Conservation (phyloP, 2,797 vertebrate genomes). For the Ispidina picta region DNA sequence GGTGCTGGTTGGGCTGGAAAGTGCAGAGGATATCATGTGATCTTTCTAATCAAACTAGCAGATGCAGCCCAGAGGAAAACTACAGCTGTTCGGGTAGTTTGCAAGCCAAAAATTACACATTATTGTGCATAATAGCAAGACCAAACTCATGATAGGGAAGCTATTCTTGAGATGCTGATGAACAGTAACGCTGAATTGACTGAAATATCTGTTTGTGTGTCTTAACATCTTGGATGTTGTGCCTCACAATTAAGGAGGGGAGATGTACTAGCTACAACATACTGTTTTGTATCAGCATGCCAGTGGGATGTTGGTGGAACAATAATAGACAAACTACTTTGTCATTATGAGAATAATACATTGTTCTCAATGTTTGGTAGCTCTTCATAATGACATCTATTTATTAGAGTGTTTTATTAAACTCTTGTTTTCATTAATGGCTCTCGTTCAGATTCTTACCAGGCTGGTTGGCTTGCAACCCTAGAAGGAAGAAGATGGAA, state of each 20-base stretch:
- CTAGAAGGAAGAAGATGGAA: neutral
- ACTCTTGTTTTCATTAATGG: neutral
- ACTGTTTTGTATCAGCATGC: neutral
- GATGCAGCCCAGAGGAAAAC: neutral
- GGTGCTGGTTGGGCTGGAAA: neutral
- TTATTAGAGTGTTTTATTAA: neutral
- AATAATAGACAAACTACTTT: neutral
- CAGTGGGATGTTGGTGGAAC: neutral
- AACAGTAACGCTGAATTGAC: neutral
- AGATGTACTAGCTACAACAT: neutral
- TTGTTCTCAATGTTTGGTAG: neutral
- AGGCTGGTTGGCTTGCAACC: neutral
- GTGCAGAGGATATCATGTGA: neutral
- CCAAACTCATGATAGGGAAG: neutral
- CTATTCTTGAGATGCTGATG: neutral
- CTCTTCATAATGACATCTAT: neutral
- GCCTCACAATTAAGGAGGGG: neutral
- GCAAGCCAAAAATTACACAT: neutral
- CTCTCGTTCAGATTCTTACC: slow-evolving; percentile 17
- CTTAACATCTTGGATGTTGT: neutral
- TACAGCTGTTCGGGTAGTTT: slow-evolving; percentile 28
- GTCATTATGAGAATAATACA: neutral
- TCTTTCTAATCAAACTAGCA: neutral
- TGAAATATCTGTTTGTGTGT: neutral
- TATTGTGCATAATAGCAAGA: neutral